Base-by-base conservation (phyloP, 2,888 invertebrate species). In the Dryomyza anilis region DNA sequence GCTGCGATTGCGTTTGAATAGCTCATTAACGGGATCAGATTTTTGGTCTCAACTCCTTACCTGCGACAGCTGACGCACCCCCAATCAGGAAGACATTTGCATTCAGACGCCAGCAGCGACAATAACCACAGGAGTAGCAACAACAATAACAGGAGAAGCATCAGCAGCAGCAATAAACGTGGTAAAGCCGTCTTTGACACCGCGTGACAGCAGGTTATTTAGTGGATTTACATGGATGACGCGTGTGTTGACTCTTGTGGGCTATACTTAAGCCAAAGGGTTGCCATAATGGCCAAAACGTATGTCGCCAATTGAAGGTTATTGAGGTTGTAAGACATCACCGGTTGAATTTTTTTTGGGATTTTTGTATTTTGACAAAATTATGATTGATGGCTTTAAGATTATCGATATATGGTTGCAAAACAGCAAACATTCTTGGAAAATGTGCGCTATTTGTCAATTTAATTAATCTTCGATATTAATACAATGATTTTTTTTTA, bases 1-100 rank as follows among this genome's bases (percentile, higher is more conserved):
- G 43, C 43, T 25, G 45, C 25, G 57, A 57, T 57, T 57, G 57
- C 57, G 57, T 57, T 57, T 57, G 57, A 57, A 57, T 57, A 45
- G 43, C 57, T 57, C 57, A 57, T 57, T 57, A 57, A 57, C 45
- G 27, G 57, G 43, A 57, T 43, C 43, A 27, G 57, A 57, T 57
- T 57, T 57, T 27, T 29, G 33, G 33, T 36, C 23, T 29, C 33
- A 29, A 16, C 29, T 16, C 8, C 52, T 29, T 16, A 23, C 16
- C 23, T 19, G 19, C 30, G 23, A 19, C 25, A 12, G 25, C 3
- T 14, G 14, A 1, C 25, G 8, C 23, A 7, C 14, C 48, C 1
- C 23, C 14, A 8, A 21, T 30, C n/a, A n/a, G 12, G 7, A 16
- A 5, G 14, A 19, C 43, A 43, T 57, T 57, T 57, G 57, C 43